Conservation (phyloP, 2,113 vertebrate genomes). For the Tiliqua scincoides region DNA sequence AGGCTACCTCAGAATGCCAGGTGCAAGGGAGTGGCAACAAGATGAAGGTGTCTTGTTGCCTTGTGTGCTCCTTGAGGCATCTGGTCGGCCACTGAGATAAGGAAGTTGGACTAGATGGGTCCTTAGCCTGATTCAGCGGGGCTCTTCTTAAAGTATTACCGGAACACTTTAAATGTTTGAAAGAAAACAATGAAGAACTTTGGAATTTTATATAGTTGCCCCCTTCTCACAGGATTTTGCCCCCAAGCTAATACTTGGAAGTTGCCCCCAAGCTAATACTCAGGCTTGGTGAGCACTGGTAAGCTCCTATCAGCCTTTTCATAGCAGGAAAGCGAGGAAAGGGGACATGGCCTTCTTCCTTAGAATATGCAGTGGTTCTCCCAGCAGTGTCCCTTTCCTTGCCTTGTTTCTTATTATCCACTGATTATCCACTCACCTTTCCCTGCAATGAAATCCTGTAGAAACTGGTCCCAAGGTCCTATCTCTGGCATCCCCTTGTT, state of each 20-base stretch:
- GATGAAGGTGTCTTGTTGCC: too few species aligned
- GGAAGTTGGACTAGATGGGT: too few species aligned
- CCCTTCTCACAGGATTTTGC: not conserved
- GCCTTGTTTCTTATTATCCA: not conserved
- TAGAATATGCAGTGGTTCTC: not conserved
- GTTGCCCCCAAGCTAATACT: too few species aligned
- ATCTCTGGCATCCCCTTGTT: conserved; percentile 69
- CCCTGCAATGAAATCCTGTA: conserved; percentile 75
- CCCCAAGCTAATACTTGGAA: too few species aligned
- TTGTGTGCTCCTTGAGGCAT: too few species aligned
- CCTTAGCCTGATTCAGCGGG: too few species aligned
- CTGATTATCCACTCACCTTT: conserved; percentile 52
- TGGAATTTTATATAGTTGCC: not conserved
- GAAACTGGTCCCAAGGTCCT: conserved; percentile 76
- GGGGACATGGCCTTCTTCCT: not conserved
- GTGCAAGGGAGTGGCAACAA: too few species aligned
- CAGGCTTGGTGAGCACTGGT: too few species aligned
- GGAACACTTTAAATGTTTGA: not conserved
- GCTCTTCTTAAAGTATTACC: not conserved
- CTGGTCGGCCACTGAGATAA: too few species aligned
- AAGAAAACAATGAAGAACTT: not conserved
- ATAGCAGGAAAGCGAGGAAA: too few species aligned
- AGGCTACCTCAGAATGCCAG: too few species aligned
- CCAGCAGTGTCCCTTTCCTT: not conserved
- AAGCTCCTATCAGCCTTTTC: too few species aligned